Conservation (phyloP, 2,797 vertebrate genomes). For the Gallinago solitaria region DNA sequence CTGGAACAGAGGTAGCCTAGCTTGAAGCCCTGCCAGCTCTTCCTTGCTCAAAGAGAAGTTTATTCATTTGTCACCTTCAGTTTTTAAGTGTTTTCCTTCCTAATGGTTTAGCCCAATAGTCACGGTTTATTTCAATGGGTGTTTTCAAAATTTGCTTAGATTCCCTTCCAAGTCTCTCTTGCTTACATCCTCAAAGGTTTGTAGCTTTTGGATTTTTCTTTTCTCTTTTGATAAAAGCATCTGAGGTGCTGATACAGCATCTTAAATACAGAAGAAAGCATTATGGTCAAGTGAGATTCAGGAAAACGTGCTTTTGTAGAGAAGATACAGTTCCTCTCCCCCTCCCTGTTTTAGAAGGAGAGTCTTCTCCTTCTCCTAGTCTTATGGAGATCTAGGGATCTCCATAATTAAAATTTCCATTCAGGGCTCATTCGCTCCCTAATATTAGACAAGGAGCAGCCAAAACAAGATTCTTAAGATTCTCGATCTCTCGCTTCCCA, state of each 20-base stretch:
- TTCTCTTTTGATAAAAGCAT: slow-evolving; percentile 7
- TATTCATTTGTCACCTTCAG: slow-evolving; percentile 37
- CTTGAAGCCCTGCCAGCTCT: slow-evolving; percentile 65
- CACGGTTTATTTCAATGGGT: slow-evolving; percentile 33
- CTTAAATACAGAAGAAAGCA: slow-evolving; percentile 30
- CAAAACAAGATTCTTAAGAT: background rate
- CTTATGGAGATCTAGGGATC: background rate
- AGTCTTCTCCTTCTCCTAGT: background rate
- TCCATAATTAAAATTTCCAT: slow-evolving; percentile 31
- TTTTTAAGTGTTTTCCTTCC: slow-evolving; percentile 45
- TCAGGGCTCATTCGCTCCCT: background rate
- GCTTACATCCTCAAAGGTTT: slow-evolving; percentile 45
- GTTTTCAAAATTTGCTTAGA: slow-evolving; percentile 58
- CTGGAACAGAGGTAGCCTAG: background rate
- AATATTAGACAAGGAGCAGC: background rate
- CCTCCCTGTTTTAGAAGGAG: background rate
- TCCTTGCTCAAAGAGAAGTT: slow-evolving; percentile 32
- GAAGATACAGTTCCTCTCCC: background rate
- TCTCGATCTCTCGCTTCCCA: background rate
- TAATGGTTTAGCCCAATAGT: slow-evolving; percentile 37
- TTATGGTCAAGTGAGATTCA: slow-evolving; percentile 16
- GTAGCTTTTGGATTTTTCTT: slow-evolving; percentile 19
- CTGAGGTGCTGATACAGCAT: slow-evolving; percentile 43
- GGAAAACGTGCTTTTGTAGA: background rate
- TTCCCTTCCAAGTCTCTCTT: slow-evolving; percentile 42